Percentiles rank a stretch among this genome's conserved stretches.
Conservation (phyloP, 2,797 vertebrate genomes). For the Syngnathus acus region DNA sequence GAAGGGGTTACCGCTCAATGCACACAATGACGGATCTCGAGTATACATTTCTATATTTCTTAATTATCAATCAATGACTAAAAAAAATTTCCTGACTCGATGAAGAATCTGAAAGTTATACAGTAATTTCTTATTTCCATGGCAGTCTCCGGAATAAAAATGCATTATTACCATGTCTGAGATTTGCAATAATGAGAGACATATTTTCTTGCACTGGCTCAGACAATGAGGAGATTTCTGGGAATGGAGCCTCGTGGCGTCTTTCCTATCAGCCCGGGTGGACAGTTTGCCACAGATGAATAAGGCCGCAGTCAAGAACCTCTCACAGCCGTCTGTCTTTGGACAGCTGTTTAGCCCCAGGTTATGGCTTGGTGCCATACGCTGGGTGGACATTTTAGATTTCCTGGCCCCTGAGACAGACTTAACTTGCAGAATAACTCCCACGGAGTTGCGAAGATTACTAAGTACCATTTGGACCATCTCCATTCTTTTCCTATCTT, state of each 20-base stretch:
- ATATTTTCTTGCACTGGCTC: slow-evolving; percentile 27
- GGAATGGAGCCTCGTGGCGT: slow-evolving; percentile 26
- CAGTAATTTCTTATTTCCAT: neutral
- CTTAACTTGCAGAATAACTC: slow-evolving; percentile 33
- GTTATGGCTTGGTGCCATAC: slow-evolving; percentile 45
- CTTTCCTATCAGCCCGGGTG: slow-evolving; percentile 21
- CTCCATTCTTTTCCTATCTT: slow-evolving; percentile 19
- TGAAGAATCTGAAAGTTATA: neutral
- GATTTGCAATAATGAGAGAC: slow-evolving; percentile 31
- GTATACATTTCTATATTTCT: neutral
- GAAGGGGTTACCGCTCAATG: slow-evolving; percentile 38
- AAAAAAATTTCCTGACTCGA: neutral
- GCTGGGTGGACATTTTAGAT: slow-evolving; percentile 37
- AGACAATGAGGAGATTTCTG: slow-evolving; percentile 32
- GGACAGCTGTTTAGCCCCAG: slow-evolving; percentile 48
- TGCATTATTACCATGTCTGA: slow-evolving; percentile 9
- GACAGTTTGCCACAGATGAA: slow-evolving; percentile 31
- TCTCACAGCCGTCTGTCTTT: slow-evolving; percentile 42
- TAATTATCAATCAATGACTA: neutral
- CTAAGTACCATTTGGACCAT: slow-evolving; percentile 42
- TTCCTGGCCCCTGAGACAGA: slow-evolving; percentile 40
- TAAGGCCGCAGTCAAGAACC: slow-evolving; percentile 37
- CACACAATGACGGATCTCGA: neutral
- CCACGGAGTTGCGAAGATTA: slow-evolving; percentile 41
- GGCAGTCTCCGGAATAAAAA: neutral